Conservation (phyloP, 2,888 invertebrate species). For the Mamestra brassicae region DNA sequence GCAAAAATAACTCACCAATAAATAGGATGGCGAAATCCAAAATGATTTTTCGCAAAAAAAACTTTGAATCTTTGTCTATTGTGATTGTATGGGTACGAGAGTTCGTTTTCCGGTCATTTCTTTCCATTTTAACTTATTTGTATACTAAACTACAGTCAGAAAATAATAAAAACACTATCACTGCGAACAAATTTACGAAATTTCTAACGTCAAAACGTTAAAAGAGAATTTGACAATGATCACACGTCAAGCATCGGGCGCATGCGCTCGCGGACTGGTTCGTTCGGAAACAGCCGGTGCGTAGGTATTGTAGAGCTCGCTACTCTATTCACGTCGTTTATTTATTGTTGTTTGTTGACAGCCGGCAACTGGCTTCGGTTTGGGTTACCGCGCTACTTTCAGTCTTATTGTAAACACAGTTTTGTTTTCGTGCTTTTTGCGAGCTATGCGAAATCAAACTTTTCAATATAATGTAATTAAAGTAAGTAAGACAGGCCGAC, state of each 20-base stretch:
- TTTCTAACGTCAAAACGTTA: conserved; percentile 71
- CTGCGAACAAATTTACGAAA: conserved; percentile 80
- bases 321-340: conserved; percentile 59
- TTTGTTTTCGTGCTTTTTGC: not conserved
- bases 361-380: conserved; percentile 42
- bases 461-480: not conserved
- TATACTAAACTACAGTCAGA: conserved; percentile 57
- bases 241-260: conserved; percentile 81
- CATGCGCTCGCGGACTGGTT: conserved; percentile 85
- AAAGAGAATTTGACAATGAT: conserved; percentile 61
- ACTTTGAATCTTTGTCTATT: conserved; percentile 91
- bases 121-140: conserved; percentile 81
- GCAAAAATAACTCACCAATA: conserved; percentile 91
- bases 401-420: not conserved
- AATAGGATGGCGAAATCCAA: conserved; percentile 93
- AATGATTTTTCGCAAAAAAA: conserved; percentile 92
- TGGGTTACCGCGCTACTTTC: conserved; percentile 19
- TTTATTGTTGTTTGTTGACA: conserved; percentile 54
- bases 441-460: not conserved
- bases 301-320: conserved; percentile 50
- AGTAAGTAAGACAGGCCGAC: too few relatives aligned
- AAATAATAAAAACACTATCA: conserved; percentile 71
- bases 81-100: conserved; percentile 83
- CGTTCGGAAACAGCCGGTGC: conserved; percentile 68
- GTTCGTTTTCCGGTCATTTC: conserved; percentile 84